Evolutionary conservation across 2,888 invertebrate species (phyloP), one percentile per base, ranked within the genome.

Genomic region (Electrophaes corylata): DNA sequence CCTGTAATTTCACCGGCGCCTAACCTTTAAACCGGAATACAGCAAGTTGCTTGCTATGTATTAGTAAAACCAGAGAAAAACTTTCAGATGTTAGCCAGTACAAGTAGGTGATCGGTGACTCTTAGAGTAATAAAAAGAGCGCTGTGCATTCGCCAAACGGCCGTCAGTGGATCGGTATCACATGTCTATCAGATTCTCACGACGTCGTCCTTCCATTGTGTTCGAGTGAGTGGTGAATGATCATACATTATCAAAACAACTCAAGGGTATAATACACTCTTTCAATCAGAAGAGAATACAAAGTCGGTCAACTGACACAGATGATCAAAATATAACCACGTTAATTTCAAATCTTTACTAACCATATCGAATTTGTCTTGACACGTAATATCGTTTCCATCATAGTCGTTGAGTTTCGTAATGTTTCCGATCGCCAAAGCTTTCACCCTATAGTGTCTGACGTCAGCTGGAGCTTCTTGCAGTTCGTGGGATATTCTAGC

Each of bases 401-500:
- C 77, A 56, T 79, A 82, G 60, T 84, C 75, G 52, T 80, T 74
- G 39, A 69, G 70, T 60, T 75, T 75, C 19, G 78, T 78, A 26
- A 62, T 62, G 55, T 84, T 84, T 14, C 70, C 73, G 6, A 69
- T 64, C 8, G 79, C 72, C 49, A 91, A 72, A n/a, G 83, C 83
- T 50, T 81, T 81, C 19, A 89, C 79, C 80, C 78, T 81, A 64
- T 86, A 90, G 47, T 73, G 76, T 63, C 75, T 78, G 11, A 83
- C 76, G 48, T 84, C 81, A 4, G 60, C 66, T 0, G 79, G 74
- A n/a, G 70, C 69, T 43, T 75, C 72, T 58, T 79, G 78, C 8
- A 73, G 75, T 11, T 87, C 83, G 46, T 85, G 84, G 5, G 85
- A 78, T 57, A 91, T 78, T 64, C 85, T 81, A 37, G 86, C 74